Evolutionary conservation across 2,113 vertebrate genomes (phyloP).

Genomic region (Nyctereutes procyonoides): DNA sequence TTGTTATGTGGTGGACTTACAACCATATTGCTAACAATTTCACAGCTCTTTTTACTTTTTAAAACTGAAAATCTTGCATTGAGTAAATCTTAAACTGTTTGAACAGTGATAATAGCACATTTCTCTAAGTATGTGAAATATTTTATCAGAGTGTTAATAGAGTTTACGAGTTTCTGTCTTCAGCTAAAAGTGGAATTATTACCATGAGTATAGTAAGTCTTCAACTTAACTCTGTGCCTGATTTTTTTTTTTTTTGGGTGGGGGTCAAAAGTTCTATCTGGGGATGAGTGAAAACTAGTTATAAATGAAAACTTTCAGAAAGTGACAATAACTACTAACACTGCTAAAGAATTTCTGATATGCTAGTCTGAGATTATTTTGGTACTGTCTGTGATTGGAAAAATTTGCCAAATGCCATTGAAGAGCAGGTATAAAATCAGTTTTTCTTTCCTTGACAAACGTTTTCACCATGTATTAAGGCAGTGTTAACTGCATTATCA

Average conservation of each 20-base stretch:
- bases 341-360: slow-evolving; percentile 2
- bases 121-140: slow-evolving; percentile 4
- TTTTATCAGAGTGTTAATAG: not conserved
- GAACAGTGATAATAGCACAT: slow-evolving; percentile 10
- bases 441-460: not conserved
- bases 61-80: slow-evolving; percentile 37
- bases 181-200: slow-evolving; percentile 4
- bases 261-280: not conserved
- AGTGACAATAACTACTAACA: not conserved
- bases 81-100: slow-evolving; percentile 26
- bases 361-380: slow-evolving; percentile 6
- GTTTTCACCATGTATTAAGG: not conserved
- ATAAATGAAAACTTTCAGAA: slow-evolving; percentile 19
- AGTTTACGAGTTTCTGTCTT: not conserved
- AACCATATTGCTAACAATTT: not conserved
- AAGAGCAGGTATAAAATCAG: not conserved
- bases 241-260: not conserved
- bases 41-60: slow-evolving; percentile 19
- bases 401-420: not conserved
- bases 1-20: not conserved
- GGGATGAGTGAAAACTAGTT: not conserved
- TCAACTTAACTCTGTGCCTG: not conserved
- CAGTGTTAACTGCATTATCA: not conserved
- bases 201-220: not conserved
- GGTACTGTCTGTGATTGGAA: not conserved